Base-by-base conservation (phyloP, 2,888 invertebrate genomes). In the Lagria hirta region DNA sequence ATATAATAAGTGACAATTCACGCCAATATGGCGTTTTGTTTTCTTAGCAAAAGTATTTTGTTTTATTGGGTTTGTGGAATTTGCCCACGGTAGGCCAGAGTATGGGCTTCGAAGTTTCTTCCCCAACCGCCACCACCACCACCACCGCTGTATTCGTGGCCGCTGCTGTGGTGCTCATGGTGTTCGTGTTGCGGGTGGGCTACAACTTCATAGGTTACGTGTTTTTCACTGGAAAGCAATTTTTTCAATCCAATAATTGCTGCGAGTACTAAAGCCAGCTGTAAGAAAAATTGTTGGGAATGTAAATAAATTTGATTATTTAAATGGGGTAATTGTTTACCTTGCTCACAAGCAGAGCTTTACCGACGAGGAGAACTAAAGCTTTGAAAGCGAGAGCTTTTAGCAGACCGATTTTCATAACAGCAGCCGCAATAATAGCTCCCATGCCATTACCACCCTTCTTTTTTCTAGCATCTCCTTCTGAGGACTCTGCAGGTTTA, bases 231-330 rank as follows among this genome's bases (percentile, higher is more conserved):
- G 32, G 82, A 82, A 70, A 90, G 82, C 23, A 91, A 74, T 62
- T 90, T 90, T 75, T 88, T 90, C 62, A 90, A 66, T 17, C 88
- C 89, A 52, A 90, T 86, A 55, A 90, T 83, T 26, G 83, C 83
- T 7, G 90, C 86, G 38, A 90, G 72, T 2, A 90, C 77, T 5
- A 91, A 75, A 2, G 90, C 90, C 35, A 90, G 83, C 78, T 73
- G 50, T 33, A 65, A 64, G 43, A 44, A 12, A 38, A 20, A 2
- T n/a, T n/a, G n/a, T n/a, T n/a, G n/a, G n/a, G n/a, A n/a, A n/a
- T n/a, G n/a, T n/a, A n/a, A n/a, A 21, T 13, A 13, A 21, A 33
- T 33, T 6, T n/a, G 5, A 27, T n/a, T 12, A n/a, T 23, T n/a
- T 4, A 6, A 23, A 27, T 7, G 7, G 27, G 16, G 24, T 12